phyloP scores from a whole-genome alignment of 2,797 vertebrate species.

The Sardinella longiceps region DNA sequence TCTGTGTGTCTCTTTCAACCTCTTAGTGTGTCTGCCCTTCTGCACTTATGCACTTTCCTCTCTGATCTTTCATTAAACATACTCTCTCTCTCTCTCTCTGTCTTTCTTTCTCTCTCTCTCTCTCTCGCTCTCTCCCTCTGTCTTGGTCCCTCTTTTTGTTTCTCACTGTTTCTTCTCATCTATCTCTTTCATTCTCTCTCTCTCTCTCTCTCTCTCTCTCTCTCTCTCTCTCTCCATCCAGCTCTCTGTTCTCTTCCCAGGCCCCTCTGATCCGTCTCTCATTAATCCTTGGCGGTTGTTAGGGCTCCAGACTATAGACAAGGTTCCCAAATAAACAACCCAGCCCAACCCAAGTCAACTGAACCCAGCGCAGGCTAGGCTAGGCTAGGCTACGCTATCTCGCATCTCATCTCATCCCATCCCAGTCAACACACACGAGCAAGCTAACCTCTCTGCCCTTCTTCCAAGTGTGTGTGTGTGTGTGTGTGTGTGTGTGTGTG shows the following conservation, averaged over 20 bases:
- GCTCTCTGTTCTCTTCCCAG: constrained; percentile 14
- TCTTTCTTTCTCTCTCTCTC: not conserved
- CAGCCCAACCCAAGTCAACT: no score
- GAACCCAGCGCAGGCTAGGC: constrained; percentile 22
- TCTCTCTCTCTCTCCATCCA: not conserved
- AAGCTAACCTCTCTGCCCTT: not conserved
- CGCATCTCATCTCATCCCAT: not conserved
- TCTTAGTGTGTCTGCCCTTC: not conserved
- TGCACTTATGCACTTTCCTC: constrained; percentile 30
- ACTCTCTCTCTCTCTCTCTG: constrained; percentile 37
- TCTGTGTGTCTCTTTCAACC: constrained; percentile 38
- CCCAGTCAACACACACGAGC: not conserved
- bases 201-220: not conserved
- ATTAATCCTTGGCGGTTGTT: constrained; percentile 58
- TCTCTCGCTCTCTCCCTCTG: not conserved
- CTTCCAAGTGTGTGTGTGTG: not conserved
- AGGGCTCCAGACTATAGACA: constrained; percentile 34
- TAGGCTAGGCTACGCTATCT: not conserved
- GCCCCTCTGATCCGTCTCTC: constrained; percentile 43
- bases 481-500: not conserved
- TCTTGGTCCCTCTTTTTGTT: constrained; percentile 37
- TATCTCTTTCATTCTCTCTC: not conserved
- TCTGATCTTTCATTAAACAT: constrained; percentile 21
- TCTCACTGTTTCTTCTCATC: not conserved
- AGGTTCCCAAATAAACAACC: constrained; percentile 51